Evolutionary conservation across 2,113 vertebrate genomes (phyloP).

Genomic region (Dipodomys merriami): DNA sequence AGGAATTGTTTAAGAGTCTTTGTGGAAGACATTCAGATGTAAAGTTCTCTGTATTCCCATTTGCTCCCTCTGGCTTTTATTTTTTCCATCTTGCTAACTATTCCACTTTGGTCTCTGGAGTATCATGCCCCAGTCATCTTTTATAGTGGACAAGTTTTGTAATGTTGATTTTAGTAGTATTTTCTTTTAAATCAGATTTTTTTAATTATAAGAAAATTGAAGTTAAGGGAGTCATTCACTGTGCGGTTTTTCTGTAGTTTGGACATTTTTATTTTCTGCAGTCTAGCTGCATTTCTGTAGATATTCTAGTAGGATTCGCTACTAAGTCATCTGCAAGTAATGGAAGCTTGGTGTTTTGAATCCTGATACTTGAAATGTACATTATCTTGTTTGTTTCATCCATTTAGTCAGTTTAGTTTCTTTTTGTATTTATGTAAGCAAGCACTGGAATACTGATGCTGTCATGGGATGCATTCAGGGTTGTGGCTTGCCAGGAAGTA

Average conservation of each 20-base stretch:
- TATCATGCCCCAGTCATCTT: background rate
- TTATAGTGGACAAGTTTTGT: background rate
- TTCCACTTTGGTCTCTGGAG: background rate
- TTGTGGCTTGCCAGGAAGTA: background rate
- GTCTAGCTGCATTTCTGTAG: background rate
- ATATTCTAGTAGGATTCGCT: background rate
- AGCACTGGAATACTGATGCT: accelerated
- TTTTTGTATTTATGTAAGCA: background rate
- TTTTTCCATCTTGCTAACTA: background rate
- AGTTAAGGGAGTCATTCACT: background rate
- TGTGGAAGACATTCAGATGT: background rate
- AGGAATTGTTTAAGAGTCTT: background rate
- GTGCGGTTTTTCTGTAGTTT: background rate
- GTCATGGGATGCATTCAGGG: background rate
- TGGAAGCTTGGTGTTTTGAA: too few species aligned
- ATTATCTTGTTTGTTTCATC: background rate
- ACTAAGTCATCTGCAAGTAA: too few species aligned
- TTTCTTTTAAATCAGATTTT: background rate
- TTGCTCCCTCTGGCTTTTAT: background rate
- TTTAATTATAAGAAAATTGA: background rate
- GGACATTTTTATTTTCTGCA: background rate
- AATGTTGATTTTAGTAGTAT: background rate
- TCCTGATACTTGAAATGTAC: too few species aligned
- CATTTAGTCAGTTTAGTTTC: accelerated
- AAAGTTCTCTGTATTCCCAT: background rate